Evolutionary conservation across 2,888 invertebrate species (phyloP).

Genomic region (Conus canariensis): DNA sequence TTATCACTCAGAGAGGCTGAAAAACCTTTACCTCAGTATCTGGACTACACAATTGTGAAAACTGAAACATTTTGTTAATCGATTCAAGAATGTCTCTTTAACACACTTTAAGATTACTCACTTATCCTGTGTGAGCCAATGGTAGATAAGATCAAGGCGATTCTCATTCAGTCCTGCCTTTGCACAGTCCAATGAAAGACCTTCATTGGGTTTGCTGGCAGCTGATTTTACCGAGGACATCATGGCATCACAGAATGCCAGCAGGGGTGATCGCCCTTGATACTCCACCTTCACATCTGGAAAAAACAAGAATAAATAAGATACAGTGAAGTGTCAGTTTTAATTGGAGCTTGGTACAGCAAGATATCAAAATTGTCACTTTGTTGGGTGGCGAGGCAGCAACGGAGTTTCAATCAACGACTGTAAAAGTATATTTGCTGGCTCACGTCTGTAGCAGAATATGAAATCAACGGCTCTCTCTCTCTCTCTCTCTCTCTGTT

Average conservation of each 20-base stretch:
- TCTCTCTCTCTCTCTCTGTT: too few species aligned
- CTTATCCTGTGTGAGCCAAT: conserved; percentile 78
- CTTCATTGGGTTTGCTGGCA: conserved; percentile 69
- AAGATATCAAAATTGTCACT: neutral
- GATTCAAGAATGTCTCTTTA: too few species aligned
- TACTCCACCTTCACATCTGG: conserved; percentile 65
- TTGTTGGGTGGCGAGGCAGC: too few species aligned
- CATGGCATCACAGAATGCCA: conserved; percentile 77
- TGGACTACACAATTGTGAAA: neutral
- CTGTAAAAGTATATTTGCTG: too few species aligned
- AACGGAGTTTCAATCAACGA: too few species aligned
- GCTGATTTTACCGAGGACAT: conserved; percentile 75
- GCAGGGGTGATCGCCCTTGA: conserved; percentile 68
- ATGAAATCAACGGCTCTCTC: too few species aligned
- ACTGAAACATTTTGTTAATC: neutral
- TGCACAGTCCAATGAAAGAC: conserved; percentile 74
- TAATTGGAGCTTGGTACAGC: neutral
- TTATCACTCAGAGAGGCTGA: too few species aligned
- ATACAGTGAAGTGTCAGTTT: neutral
- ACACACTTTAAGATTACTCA: conserved; percentile 42
- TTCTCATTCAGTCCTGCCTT: conserved; percentile 73
- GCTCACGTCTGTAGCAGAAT: too few species aligned
- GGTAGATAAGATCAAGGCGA: conserved; percentile 73
- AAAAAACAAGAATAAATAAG: conserved; percentile 32
- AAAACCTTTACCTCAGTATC: too few species aligned